Evolutionary conservation across 2,113 vertebrate species (phyloP).

Genomic region (Muscicapa adusta): DNA sequence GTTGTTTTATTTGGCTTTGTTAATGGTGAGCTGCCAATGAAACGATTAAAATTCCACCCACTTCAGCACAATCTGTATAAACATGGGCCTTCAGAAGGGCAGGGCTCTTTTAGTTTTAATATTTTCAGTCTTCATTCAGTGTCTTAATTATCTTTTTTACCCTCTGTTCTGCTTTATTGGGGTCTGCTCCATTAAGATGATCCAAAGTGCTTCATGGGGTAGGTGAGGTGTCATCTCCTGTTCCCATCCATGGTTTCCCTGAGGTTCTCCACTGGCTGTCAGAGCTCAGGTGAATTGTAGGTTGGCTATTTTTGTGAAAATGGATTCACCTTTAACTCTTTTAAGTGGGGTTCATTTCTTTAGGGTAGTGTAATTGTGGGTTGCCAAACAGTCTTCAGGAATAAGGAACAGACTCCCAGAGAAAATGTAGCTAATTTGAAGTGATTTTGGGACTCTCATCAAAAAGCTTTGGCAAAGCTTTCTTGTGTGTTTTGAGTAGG

Average conservation of each 20-base stretch:
- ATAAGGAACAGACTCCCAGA: background rate
- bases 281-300: background rate
- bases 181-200: background rate
- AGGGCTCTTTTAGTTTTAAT: background rate
- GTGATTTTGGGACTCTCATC: background rate
- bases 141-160: background rate
- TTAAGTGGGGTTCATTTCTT: background rate
- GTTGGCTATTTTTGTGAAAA: background rate
- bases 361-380: background rate
- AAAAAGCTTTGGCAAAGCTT: background rate
- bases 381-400: background rate
- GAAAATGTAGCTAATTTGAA: background rate
- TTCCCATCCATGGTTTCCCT: background rate
- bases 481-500: background rate
- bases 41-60: slow-evolving; percentile 15
- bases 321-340: background rate
- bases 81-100: background rate
- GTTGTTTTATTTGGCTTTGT: slow-evolving; percentile 25
- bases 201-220: background rate
- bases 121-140: background rate
- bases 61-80: slow-evolving; percentile 16
- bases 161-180: background rate
- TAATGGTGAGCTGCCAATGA: slow-evolving; percentile 22
- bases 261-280: background rate
- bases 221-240: background rate